Percentiles rank a stretch among this genome's conserved stretches.
Evolutionary conservation across 2,888 invertebrate genomes (phyloP).

Genomic region (Microchrysa polita): DNA sequence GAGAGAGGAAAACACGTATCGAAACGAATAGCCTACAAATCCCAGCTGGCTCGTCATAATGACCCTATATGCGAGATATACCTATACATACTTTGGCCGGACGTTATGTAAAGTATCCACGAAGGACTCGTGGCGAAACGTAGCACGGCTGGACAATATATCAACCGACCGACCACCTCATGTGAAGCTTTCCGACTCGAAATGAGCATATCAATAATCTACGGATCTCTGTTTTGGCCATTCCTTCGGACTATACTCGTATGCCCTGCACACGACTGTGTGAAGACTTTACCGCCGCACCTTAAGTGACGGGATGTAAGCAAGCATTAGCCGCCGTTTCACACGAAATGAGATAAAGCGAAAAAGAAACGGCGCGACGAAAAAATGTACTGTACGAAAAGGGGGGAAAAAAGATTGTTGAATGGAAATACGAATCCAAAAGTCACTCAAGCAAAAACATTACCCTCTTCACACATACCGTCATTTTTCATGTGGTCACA

Average conservation of each 20-base stretch:
- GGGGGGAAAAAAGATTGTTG: not conserved
- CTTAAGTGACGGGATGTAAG: too few relatives aligned
- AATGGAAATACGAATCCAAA: constrained; percentile 40
- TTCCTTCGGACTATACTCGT: not conserved
- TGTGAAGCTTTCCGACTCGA: not conserved
- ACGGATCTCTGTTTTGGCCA: not conserved
- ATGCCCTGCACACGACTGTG: too few relatives aligned
- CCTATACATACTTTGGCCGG: constrained; percentile 5
- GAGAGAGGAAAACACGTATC: not conserved
- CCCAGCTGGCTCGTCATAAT: constrained; percentile 37
- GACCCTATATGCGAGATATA: constrained; percentile 34
- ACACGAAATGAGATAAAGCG: not conserved
- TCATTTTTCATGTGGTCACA: constrained; percentile 48
- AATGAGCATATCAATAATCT: constrained; percentile 30
- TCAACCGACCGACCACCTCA: constrained; percentile 36
- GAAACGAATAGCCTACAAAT: constrained; percentile 28
- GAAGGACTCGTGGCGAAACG: not conserved
- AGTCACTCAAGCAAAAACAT: constrained; percentile 48
- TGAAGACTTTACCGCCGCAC: too few relatives aligned
- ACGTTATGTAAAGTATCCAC: constrained; percentile 31
- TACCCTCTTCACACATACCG: constrained; percentile 48
- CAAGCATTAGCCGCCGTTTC: too few relatives aligned
- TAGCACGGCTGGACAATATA: constrained; percentile 26
- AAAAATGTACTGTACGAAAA: constrained; percentile 6
- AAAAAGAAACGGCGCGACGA: constrained; percentile 16